Evolutionary conservation across 2,113 vertebrate genomes (phyloP).

Genomic region (Spheniscus mendiculus): DNA sequence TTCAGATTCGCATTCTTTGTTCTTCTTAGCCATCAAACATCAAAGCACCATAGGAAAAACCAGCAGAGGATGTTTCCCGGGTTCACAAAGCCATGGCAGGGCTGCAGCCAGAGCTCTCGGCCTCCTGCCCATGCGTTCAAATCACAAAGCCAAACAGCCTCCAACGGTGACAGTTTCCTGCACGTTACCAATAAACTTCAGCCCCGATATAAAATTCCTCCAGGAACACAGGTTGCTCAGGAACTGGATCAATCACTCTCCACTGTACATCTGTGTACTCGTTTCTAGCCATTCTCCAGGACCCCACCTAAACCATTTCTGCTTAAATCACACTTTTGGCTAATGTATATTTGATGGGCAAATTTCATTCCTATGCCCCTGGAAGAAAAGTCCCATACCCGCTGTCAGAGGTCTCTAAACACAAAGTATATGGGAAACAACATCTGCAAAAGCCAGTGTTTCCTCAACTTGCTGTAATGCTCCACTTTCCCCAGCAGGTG

Average conservation of each 20-base stretch:
- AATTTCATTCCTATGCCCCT: not conserved
- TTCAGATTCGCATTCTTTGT: accelerated
- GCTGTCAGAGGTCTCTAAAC: not conserved
- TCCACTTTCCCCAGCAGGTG: not conserved
- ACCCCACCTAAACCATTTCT: not conserved
- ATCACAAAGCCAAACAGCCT: not conserved
- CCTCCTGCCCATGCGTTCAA: not conserved
- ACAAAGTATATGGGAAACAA: accelerated
- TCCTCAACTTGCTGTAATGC: not conserved
- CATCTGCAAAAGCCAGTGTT: accelerated
- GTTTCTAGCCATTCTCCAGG: not conserved
- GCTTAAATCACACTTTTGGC: not conserved
- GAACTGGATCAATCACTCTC: not conserved
- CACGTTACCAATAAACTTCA: not conserved
- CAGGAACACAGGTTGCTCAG: not conserved
- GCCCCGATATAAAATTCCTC: too few species aligned
- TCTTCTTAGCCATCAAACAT: not conserved
- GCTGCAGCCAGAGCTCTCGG: not conserved
- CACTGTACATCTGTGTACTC: accelerated
- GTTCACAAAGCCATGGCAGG: not conserved
- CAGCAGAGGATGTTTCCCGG: not conserved
- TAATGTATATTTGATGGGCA: not conserved
- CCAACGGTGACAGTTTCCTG: not conserved
- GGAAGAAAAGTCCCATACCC: not conserved
- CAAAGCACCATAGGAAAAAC: not conserved